phyloP scores from a whole-genome alignment of 2,888 invertebrate species.

The Melinopterus prodromus region DNA sequence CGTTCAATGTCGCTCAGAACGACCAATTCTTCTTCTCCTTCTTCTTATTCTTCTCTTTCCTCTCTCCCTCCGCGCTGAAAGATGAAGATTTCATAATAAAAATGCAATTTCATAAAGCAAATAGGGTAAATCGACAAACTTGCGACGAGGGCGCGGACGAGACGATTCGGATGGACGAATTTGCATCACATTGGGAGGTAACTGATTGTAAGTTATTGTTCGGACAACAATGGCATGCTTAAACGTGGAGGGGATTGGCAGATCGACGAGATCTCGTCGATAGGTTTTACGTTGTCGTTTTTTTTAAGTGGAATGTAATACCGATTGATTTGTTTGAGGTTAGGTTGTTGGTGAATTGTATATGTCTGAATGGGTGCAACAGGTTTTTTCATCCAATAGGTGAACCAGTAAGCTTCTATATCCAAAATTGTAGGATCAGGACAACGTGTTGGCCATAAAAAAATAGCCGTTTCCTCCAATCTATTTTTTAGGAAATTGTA shows the following conservation, averaged over 20 bases:
- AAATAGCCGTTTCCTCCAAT: too few species aligned
- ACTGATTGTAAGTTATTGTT: constrained; percentile 27
- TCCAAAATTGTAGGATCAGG: too few species aligned
- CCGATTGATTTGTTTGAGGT: background rate
- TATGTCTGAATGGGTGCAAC: too few species aligned
- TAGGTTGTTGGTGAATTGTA: background rate
- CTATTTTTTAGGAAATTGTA: too few species aligned
- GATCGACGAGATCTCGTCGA: constrained; percentile 14
- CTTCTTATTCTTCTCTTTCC: background rate
- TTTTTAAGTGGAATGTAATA: background rate
- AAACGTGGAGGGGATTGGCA: background rate
- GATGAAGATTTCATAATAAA: constrained; percentile 6
- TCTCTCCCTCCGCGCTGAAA: background rate
- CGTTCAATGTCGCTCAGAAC: background rate
- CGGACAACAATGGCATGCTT: constrained; percentile 20
- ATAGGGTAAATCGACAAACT: constrained; percentile 6
- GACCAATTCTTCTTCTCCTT: too few species aligned
- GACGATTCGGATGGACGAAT: background rate
- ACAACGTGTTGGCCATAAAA: too few species aligned
- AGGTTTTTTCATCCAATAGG: too few species aligned
- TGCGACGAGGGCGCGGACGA: background rate
- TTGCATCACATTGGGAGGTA: constrained; percentile 6
- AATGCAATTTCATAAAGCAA: constrained; percentile 20
- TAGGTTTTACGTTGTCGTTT: background rate
- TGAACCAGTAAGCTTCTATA: too few species aligned